These are phyloP conservation scores for Maniola hyperantus DNA, from an alignment of 2,888 invertebrate species.

Conservation along the genomic window DNA sequence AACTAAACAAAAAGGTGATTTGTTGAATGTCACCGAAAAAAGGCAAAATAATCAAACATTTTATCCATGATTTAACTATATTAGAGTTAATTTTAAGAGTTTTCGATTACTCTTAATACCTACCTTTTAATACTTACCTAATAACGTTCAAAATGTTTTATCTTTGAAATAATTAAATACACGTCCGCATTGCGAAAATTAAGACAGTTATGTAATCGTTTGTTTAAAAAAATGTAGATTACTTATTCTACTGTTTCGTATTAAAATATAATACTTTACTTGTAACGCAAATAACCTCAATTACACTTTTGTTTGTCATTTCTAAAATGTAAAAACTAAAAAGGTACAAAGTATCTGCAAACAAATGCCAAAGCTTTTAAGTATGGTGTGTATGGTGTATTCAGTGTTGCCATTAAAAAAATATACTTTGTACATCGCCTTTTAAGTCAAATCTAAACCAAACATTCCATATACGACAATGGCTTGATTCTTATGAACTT, in stretches of 20 bases:
- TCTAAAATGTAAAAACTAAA: too few species aligned
- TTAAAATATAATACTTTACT: not conserved
- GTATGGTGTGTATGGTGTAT: constrained; percentile 2
- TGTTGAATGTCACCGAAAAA: constrained; percentile 12
- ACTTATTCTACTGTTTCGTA: not conserved
- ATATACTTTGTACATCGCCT: not conserved
- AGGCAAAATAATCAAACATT: not conserved
- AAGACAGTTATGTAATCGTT: not conserved
- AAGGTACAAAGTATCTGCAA: not conserved
- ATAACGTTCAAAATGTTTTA: not conserved
- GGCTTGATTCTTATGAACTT: too few species aligned
- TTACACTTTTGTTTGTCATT: constrained; percentile 8
- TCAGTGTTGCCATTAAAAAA: not conserved
- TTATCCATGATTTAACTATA: not conserved
- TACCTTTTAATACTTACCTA: too few species aligned
- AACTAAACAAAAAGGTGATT: constrained; percentile 20
- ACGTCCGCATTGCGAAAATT: not conserved
- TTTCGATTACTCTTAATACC: not conserved
- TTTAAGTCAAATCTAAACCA: constrained; percentile 1
- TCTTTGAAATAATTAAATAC: not conserved
- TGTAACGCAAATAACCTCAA: not conserved
- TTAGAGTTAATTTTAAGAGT: not conserved
- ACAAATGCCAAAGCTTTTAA: not conserved
- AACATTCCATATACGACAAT: not conserved
- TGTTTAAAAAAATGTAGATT: not conserved